phyloP scores from a whole-genome alignment of 2,888 invertebrate genomes.

The Cyclophora punctaria region DNA sequence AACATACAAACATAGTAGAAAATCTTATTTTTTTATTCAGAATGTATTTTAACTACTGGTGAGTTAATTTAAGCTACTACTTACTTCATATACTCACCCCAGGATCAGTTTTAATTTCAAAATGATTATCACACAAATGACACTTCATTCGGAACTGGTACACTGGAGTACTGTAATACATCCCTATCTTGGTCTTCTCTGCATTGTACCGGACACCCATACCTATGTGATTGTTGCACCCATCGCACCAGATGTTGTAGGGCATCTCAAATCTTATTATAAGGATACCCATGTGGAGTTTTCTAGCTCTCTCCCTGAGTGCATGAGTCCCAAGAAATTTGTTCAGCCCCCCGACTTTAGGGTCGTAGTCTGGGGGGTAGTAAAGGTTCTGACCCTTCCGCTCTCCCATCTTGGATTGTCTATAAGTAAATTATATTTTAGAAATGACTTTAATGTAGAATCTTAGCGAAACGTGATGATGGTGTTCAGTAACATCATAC shows the following conservation, averaged over 20 bases:
- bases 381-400: constrained; percentile 98
- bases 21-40: too few species aligned
- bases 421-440: too few species aligned
- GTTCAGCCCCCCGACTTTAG: constrained; percentile 94
- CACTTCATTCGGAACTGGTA: constrained; percentile 99
- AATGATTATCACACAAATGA: constrained; percentile 97
- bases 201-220: constrained; percentile 99
- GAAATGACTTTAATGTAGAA: too few species aligned
- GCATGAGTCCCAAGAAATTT: constrained; percentile 97
- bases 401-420: constrained; percentile 87
- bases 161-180: constrained; percentile 98
- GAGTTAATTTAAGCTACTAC: too few species aligned
- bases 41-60: too few species aligned
- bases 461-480: too few species aligned
- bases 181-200: constrained; percentile 94
- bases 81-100: constrained; percentile 76
- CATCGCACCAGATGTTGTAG: constrained; percentile 99
- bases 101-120: constrained; percentile 99
- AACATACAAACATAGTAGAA: too few species aligned
- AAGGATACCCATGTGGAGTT: constrained; percentile 95
- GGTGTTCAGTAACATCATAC: too few species aligned
- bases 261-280: constrained; percentile 99
- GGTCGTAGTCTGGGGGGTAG: constrained; percentile 99
- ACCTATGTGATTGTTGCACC: constrained; percentile 98
- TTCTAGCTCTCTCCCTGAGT: constrained; percentile 95